Conservation (phyloP, 2,113 vertebrate species). For the Aspidoscelis tigris region DNA sequence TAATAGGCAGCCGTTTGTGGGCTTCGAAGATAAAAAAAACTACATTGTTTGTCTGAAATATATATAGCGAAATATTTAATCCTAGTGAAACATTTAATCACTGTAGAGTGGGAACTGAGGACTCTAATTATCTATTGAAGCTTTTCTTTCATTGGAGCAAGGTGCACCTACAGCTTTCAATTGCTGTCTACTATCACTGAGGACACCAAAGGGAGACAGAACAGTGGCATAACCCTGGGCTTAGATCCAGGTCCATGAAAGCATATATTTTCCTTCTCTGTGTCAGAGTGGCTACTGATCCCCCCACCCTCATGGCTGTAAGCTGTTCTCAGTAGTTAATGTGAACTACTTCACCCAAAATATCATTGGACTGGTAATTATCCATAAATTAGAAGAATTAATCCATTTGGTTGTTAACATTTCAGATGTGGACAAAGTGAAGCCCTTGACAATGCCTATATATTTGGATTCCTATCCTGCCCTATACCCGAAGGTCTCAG, state of each 20-base stretch:
- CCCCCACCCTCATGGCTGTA: not conserved
- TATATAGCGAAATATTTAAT: not conserved
- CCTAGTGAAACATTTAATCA: not conserved
- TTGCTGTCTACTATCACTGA: not conserved
- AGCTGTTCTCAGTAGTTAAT: not conserved
- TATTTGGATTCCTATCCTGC: too few relatives aligned
- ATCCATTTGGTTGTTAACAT: slow-evolving; percentile 52
- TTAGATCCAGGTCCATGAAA: too few relatives aligned
- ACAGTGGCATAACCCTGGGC: too few relatives aligned
- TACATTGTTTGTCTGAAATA: not conserved
- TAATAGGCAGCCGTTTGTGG: too few relatives aligned
- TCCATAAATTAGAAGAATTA: slow-evolving; percentile 33
- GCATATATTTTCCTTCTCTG: too few relatives aligned
- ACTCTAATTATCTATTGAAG: not conserved
- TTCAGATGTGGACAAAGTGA: not conserved
- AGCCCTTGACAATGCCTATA: too few relatives aligned
- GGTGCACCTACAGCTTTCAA: not conserved
- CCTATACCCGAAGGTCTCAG: too few relatives aligned
- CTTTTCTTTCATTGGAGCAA: not conserved
- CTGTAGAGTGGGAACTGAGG: too few relatives aligned
- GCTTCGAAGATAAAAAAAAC: too few relatives aligned
- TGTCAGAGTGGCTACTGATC: too few relatives aligned
- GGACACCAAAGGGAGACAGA: not conserved
- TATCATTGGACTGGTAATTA: not conserved
- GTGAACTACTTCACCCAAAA: not conserved